Conservation (phyloP, 2,113 vertebrate genomes). For the Hypomesus transpacificus region DNA sequence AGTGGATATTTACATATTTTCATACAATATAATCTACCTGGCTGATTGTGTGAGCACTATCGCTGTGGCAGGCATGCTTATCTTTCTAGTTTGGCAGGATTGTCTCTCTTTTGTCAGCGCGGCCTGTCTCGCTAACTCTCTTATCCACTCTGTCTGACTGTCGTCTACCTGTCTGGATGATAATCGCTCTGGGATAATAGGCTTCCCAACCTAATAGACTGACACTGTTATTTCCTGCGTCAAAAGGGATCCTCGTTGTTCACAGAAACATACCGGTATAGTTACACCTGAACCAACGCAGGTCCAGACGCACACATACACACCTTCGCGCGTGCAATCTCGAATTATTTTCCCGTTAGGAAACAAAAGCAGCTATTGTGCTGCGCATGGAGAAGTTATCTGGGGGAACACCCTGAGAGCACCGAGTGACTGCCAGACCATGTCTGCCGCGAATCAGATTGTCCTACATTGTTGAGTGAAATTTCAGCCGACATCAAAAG, state of each 20-base stretch:
- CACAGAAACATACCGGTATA: not conserved
- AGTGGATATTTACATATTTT: slow-evolving; percentile 32
- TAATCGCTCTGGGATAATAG: slow-evolving; percentile 65
- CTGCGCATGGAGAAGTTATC: slow-evolving; percentile 66
- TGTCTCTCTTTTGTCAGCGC: slow-evolving; percentile 61
- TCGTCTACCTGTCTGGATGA: slow-evolving; percentile 68
- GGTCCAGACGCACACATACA: slow-evolving; percentile 36
- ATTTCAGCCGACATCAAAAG: slow-evolving; percentile 71
- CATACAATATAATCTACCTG: slow-evolving; percentile 32
- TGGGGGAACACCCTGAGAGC: slow-evolving; percentile 31
- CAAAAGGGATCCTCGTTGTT: slow-evolving; percentile 28
- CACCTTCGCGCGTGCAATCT: slow-evolving; percentile 45
- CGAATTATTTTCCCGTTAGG: slow-evolving; percentile 37
- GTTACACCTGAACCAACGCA: slow-evolving; percentile 49
- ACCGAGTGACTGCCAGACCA: slow-evolving; percentile 50
- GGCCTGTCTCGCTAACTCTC: slow-evolving; percentile 60
- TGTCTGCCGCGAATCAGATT: slow-evolving; percentile 68
- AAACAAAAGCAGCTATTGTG: slow-evolving; percentile 71
- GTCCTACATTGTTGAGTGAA: slow-evolving; percentile 67
- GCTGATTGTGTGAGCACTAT: slow-evolving; percentile 38
- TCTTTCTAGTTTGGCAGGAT: slow-evolving; percentile 64
- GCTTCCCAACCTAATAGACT: slow-evolving; percentile 48
- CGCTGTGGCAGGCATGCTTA: slow-evolving; percentile 58
- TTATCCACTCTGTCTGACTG: slow-evolving; percentile 66
- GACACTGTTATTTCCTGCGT: slow-evolving; percentile 60